Conservation (phyloP, 1,140 invertebrate genomes). For the Agraylea sexmaculata region DNA sequence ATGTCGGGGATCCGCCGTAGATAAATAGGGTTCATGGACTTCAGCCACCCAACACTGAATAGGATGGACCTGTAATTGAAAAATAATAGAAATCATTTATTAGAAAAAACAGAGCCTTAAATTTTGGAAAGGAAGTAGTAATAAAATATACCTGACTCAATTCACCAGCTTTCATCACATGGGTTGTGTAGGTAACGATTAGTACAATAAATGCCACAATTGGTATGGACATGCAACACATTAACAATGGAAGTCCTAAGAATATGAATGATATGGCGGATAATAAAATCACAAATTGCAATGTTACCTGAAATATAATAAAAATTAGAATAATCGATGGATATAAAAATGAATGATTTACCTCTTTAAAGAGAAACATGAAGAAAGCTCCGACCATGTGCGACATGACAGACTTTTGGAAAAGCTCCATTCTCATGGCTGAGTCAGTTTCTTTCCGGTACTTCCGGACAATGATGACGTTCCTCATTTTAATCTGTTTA, state of each 20-base stretch:
- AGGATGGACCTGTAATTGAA: slow-evolving; percentile 14
- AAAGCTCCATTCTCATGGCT: slow-evolving; percentile 7
- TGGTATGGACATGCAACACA: slow-evolving; percentile 15
- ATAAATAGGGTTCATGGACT: slow-evolving; percentile 19
- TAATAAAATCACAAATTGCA: slow-evolving; percentile 19
- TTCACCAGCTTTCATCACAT: slow-evolving; percentile 15
- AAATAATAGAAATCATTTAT: neutral
- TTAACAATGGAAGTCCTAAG: slow-evolving; percentile 15
- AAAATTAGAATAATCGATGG: slow-evolving; percentile 1
- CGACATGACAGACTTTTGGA: slow-evolving; percentile 14
- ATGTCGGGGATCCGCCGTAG: slow-evolving; percentile 13
- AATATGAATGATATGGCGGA: slow-evolving; percentile 21
- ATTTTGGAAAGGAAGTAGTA: slow-evolving; percentile 1
- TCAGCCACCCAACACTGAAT: slow-evolving; percentile 19
- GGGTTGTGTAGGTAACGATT: slow-evolving; percentile 12
- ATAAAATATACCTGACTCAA: slow-evolving; percentile 10
- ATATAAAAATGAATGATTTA: slow-evolving; percentile 6
- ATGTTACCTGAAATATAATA: slow-evolving; percentile 13
- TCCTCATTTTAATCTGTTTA: slow-evolving; percentile 13
- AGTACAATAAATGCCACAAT: slow-evolving; percentile 15
- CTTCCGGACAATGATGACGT: slow-evolving; percentile 13
- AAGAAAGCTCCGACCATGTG: slow-evolving; percentile 14
- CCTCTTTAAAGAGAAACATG: slow-evolving; percentile 19
- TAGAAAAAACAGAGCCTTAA: neutral
- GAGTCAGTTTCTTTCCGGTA: slow-evolving; percentile 10